These are phyloP conservation scores for Montipora efflorescens DNA, from an alignment of 64 coral and sea anemone species.

Conservation along the genomic window DNA sequence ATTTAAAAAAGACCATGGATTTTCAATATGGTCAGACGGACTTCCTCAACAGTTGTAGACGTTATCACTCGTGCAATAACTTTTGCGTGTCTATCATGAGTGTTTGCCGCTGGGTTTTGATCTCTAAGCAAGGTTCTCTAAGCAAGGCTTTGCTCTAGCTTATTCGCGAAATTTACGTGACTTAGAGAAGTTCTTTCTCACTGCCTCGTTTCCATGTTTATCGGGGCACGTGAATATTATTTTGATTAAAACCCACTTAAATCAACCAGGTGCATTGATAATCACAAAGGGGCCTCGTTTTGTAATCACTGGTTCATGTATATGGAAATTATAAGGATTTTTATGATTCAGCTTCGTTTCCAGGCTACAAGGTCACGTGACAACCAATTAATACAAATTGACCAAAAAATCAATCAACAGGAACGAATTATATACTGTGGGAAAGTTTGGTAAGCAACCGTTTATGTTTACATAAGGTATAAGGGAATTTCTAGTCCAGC, in stretches of 20 bases:
- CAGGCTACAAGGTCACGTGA: neutral
- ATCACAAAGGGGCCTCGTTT: constrained; percentile 15
- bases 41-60: constrained; percentile 17
- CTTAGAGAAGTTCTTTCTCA: no score
- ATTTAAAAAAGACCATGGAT: neutral
- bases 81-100: neutral
- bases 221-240: neutral
- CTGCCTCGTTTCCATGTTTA: no score
- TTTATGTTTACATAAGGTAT: neutral
- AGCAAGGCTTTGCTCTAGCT: no score
- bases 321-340: neutral
- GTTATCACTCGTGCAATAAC: constrained; percentile 16
- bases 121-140: neutral
- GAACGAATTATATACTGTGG: neutral
- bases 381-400: no score
- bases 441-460: constrained; percentile 1
- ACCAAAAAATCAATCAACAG: no score
- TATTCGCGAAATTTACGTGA: no score
- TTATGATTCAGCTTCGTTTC: neutral
- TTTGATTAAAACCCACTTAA: neutral
- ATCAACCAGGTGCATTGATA: neutral
- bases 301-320: neutral
- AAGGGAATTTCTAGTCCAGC: constrained; percentile 33
- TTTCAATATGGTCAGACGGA: constrained; percentile 17
- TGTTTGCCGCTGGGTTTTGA: neutral